phyloP scores from a whole-genome alignment of 2,797 vertebrate genomes.

The Characodon lateralis region DNA sequence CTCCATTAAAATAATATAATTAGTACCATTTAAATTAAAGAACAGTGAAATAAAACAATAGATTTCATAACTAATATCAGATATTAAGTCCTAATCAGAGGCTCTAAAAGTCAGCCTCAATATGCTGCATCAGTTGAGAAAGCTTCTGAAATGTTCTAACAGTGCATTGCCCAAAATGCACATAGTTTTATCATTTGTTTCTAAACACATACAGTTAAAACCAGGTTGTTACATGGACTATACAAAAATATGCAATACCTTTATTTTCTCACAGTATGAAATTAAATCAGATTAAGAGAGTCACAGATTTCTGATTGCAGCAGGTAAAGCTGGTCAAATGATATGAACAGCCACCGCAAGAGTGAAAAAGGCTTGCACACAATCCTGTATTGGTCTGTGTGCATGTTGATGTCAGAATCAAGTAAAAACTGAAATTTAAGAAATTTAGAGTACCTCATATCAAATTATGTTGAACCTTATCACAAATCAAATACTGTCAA shows the following conservation, averaged over 20 bases:
- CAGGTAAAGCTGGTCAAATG: background rate
- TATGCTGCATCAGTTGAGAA: too few species aligned
- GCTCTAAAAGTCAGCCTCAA: too few species aligned
- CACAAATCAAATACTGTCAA: background rate
- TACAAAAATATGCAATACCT: too few species aligned
- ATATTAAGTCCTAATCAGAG: background rate
- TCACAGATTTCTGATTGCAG: background rate
- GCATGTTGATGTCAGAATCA: constrained; percentile 10
- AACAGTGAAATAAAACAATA: background rate
- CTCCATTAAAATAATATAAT: background rate
- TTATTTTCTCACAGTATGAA: too few species aligned
- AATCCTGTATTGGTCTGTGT: background rate
- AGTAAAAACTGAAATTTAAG: constrained; percentile 16
- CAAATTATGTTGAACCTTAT: background rate
- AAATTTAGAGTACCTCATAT: constrained; percentile 2
- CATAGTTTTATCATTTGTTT: too few species aligned
- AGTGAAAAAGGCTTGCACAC: background rate
- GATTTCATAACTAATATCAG: background rate
- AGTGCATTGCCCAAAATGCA: too few species aligned
- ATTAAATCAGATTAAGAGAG: background rate
- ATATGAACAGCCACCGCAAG: background rate
- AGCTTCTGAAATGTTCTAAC: too few species aligned
- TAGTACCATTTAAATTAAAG: background rate
- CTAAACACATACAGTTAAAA: too few species aligned
- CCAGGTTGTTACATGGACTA: too few species aligned